These are phyloP conservation scores for Pica pica DNA, from an alignment of 2,113 vertebrate genomes.

Conservation along the genomic window DNA sequence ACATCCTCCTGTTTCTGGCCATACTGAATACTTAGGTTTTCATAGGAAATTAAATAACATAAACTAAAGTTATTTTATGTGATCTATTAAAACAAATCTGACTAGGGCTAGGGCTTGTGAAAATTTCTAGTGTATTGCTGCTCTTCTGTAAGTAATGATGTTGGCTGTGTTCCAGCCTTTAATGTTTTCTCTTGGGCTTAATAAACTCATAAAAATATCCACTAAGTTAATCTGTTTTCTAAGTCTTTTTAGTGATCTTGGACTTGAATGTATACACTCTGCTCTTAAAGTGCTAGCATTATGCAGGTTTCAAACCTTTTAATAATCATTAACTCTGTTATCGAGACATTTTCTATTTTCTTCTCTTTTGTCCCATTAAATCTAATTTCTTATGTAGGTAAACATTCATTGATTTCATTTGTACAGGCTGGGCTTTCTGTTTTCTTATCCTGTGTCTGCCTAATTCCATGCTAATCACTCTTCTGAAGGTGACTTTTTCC, in stretches of 20 bases:
- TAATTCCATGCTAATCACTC: slow-evolving; percentile 31
- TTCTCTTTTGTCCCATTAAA: slow-evolving; percentile 51
- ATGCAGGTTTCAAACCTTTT: slow-evolving; percentile 3
- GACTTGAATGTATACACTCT: background rate
- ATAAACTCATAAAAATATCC: slow-evolving; percentile 5
- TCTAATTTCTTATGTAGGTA: slow-evolving; percentile 60
- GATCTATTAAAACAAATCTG: background rate
- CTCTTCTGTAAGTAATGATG: background rate
- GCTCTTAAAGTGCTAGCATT: background rate
- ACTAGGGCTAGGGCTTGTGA: background rate
- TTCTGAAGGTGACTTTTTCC: slow-evolving; percentile 31
- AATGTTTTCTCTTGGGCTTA: slow-evolving; percentile 6
- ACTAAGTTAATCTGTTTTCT: slow-evolving; percentile 21
- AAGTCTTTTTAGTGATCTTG: background rate
- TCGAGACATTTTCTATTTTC: slow-evolving; percentile 47
- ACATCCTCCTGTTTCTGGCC: background rate
- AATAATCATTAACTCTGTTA: slow-evolving; percentile 39
- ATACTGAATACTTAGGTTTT: background rate
- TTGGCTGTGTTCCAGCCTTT: background rate
- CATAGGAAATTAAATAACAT: background rate
- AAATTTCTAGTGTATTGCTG: background rate
- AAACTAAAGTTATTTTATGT: background rate
- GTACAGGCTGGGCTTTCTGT: slow-evolving; percentile 29
- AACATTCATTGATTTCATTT: slow-evolving; percentile 70
- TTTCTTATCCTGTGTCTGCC: slow-evolving; percentile 40